These are phyloP conservation scores for Spea bombifrons DNA, from an alignment of 2,113 vertebrate species.

Conservation along the genomic window DNA sequence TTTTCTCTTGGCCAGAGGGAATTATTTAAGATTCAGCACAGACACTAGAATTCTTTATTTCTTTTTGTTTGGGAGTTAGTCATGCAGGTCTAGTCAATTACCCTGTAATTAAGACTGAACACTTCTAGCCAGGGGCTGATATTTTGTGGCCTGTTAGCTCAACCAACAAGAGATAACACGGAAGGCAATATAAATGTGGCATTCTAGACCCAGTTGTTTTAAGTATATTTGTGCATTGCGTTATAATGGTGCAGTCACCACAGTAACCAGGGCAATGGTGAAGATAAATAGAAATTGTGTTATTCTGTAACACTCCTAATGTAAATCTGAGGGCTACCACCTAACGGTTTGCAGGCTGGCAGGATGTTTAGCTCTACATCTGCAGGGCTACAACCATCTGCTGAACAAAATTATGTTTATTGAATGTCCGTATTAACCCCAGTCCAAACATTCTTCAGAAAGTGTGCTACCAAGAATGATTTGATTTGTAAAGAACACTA, in stretches of 20 bases:
- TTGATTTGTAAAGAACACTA: slow-evolving; percentile 14
- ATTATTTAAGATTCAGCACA: not conserved
- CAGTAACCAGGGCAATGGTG: too few species aligned
- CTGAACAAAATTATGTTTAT: slow-evolving; percentile 17
- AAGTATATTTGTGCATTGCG: too few species aligned
- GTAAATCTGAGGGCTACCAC: too few species aligned
- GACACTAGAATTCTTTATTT: not conserved
- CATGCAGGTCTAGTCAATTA: slow-evolving; percentile 7
- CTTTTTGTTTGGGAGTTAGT: not conserved
- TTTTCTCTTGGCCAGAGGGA: not conserved
- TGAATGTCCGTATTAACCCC: slow-evolving; percentile 7
- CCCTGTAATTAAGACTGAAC: slow-evolving; percentile 18
- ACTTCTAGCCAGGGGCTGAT: slow-evolving; percentile 1
- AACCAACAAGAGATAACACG: not conserved
- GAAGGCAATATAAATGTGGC: not conserved
- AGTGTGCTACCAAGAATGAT: slow-evolving; percentile 19
- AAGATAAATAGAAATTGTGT: too few species aligned
- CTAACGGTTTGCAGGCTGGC: not conserved
- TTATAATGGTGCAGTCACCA: too few species aligned
- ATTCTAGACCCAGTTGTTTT: not conserved
- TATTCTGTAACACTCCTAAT: too few species aligned
- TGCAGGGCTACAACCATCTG: not conserved
- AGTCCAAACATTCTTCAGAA: slow-evolving; percentile 40
- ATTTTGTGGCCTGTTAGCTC: not conserved
- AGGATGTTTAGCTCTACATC: not conserved